phyloP scores from a whole-genome alignment of 2,113 vertebrate genomes.

The Larimichthys crocea region DNA sequence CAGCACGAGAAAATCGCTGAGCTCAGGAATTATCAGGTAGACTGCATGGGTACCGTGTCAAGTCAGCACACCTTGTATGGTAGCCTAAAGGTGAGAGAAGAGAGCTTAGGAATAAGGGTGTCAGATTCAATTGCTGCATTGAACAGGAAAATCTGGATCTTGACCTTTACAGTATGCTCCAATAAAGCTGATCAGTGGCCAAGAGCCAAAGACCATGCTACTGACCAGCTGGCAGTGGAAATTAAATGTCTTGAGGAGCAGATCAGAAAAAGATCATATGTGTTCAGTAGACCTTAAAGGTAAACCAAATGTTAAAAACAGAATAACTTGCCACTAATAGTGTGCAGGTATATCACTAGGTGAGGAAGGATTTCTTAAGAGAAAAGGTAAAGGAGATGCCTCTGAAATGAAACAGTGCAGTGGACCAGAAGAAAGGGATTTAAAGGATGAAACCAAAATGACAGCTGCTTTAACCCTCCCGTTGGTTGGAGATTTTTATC shows the following conservation, averaged over 20 bases:
- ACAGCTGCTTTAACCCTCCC: slow-evolving; percentile 15
- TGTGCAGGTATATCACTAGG: neutral
- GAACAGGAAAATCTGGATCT: slow-evolving; percentile 26
- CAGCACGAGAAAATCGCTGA: slow-evolving; percentile 98
- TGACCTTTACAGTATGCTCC: slow-evolving; percentile 29
- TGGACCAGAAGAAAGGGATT: slow-evolving; percentile 25
- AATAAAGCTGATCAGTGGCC: slow-evolving; percentile 23
- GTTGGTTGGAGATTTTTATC: slow-evolving; percentile 10
- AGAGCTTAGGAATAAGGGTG: slow-evolving; percentile 12
- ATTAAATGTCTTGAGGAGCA: neutral
- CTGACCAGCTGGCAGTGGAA: neutral
- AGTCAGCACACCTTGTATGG: slow-evolving; percentile 17
- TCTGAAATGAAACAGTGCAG: slow-evolving; percentile 17
- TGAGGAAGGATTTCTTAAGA: neutral
- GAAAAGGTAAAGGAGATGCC: slow-evolving; percentile 20
- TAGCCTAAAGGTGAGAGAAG: slow-evolving; percentile 25
- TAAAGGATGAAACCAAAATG: slow-evolving; percentile 23
- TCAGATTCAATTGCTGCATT: slow-evolving; percentile 17
- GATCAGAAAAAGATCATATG: neutral
- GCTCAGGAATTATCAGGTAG: slow-evolving; percentile 97
- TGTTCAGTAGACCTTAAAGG: slow-evolving; percentile 5
- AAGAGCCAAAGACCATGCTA: slow-evolving; percentile 5
- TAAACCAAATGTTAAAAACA: slow-evolving; percentile 8
- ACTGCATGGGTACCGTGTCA: slow-evolving; percentile 8
- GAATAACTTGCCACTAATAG: slow-evolving; percentile 2